Percentiles rank a stretch among this genome's conserved stretches.
Evolutionary conservation across 2,113 vertebrate species (phyloP).

Genomic region (Theristicus caerulescens): DNA sequence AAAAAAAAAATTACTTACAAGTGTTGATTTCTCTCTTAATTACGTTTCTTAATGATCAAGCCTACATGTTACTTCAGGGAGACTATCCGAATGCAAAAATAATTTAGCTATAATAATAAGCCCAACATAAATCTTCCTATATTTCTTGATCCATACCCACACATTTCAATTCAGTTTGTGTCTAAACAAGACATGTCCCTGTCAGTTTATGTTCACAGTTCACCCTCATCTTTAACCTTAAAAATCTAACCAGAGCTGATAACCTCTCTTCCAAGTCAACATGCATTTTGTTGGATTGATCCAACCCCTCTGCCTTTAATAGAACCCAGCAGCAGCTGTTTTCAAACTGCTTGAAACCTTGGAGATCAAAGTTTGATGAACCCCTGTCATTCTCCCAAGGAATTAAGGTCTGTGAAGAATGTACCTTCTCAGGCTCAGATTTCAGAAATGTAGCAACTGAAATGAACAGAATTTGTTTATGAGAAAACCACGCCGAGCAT

Average conservation of each 20-base stretch:
- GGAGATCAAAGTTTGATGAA: constrained; percentile 25
- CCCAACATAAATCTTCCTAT: neutral
- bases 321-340: neutral
- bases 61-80: neutral
- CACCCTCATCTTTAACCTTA: neutral
- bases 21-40: neutral
- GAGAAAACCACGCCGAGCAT: neutral
- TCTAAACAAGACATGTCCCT: neutral
- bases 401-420: neutral
- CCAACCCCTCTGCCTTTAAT: neutral
- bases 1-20: neutral
- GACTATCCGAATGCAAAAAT: neutral
- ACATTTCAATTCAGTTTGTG: neutral
- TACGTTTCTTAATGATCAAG: neutral
- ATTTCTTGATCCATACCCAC: neutral
- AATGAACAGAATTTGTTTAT: neutral
- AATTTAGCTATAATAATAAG: neutral
- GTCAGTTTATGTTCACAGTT: neutral
- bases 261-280: constrained; percentile 18
- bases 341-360: neutral
- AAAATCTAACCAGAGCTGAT: constrained; percentile 3
- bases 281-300: neutral
- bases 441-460: neutral
- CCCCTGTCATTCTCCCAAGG: neutral
- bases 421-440: neutral